Percentiles rank a stretch among this genome's conserved stretches.
These are phyloP conservation scores for Microctonus hyperodae DNA, from an alignment of 2,888 invertebrate species.

Conservation along the genomic window DNA sequence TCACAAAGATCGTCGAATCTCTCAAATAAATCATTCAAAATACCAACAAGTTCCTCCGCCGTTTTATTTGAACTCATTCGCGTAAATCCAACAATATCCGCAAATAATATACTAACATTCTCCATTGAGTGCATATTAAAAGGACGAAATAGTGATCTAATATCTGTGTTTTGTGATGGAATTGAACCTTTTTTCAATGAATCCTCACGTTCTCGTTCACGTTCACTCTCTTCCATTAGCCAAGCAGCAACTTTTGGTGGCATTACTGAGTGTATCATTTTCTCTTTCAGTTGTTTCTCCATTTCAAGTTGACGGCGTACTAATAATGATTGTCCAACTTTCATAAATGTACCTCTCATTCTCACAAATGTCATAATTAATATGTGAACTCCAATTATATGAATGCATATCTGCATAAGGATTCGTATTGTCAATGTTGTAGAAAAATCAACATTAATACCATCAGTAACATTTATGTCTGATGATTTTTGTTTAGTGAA, in stretches of 20 bases:
- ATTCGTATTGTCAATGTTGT: conserved; percentile 71
- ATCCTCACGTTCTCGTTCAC: conserved; percentile 69
- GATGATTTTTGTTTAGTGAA: not conserved
- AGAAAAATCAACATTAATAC: conserved; percentile 48
- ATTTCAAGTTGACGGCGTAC: conserved; percentile 89
- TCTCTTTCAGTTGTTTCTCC: conserved; percentile 94
- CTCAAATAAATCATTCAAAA: conserved; percentile 95
- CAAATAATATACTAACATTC: conserved; percentile 94
- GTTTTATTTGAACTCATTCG: conserved; percentile 97
- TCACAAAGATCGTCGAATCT: conserved; percentile 92
- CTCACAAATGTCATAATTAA: conserved; percentile 91
- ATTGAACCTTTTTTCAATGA: conserved; percentile 61
- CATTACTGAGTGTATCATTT: conserved; percentile 98
- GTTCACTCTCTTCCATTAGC: conserved; percentile 79
- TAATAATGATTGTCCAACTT: conserved; percentile 91
- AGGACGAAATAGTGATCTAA: conserved; percentile 87
- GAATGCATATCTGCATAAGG: conserved; percentile 87
- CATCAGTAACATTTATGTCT: conserved; percentile 27
- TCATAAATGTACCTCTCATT: conserved; percentile 95
- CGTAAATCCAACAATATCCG: conserved; percentile 98
- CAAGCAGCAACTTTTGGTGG: conserved; percentile 91
- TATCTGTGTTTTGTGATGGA: conserved; percentile 67
- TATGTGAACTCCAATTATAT: conserved; percentile 91
- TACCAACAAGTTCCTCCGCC: conserved; percentile 93
- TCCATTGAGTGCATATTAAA: conserved; percentile 98